Conservation (phyloP, 2,888 invertebrate species). For the Atrina japonica region DNA sequence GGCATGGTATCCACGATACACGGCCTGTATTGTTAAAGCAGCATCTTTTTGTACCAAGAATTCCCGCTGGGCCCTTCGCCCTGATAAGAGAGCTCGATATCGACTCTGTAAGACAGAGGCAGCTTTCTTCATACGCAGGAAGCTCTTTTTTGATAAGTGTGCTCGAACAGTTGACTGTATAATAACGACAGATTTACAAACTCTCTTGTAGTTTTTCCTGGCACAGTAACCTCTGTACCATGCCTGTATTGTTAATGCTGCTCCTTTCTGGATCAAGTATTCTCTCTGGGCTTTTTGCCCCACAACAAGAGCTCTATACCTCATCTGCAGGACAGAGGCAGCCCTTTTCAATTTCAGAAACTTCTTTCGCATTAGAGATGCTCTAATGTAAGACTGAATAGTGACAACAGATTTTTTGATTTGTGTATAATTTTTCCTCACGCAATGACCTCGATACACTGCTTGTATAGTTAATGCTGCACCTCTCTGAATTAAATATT, state of each 20-base stretch:
- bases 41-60: conserved; percentile 27
- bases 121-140: background rate
- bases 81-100: background rate
- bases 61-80: background rate
- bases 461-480: conserved; percentile 16
- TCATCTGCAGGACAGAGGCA: background rate
- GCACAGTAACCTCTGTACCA: conserved; percentile 40
- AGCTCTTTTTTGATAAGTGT: background rate
- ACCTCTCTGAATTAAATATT: too few relatives aligned
- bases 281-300: conserved; percentile 62
- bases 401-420: background rate
- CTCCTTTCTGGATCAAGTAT: conserved; percentile 25
- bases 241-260: conserved; percentile 55
- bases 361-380: background rate
- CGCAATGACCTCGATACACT: background rate
- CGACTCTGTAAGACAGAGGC: background rate
- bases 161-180: conserved; percentile 49
- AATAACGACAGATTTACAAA: conserved; percentile 24
- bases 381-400: background rate
- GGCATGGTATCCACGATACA: background rate
- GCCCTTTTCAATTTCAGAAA: background rate
- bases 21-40: conserved; percentile 7
- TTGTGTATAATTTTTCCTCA: background rate
- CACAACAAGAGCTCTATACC: background rate
- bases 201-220: conserved; percentile 30